Evolutionary conservation across 2,113 vertebrate genomes (phyloP), one percentile per base, ranked within the genome.

Genomic region (Trogon surrucura): DNA sequence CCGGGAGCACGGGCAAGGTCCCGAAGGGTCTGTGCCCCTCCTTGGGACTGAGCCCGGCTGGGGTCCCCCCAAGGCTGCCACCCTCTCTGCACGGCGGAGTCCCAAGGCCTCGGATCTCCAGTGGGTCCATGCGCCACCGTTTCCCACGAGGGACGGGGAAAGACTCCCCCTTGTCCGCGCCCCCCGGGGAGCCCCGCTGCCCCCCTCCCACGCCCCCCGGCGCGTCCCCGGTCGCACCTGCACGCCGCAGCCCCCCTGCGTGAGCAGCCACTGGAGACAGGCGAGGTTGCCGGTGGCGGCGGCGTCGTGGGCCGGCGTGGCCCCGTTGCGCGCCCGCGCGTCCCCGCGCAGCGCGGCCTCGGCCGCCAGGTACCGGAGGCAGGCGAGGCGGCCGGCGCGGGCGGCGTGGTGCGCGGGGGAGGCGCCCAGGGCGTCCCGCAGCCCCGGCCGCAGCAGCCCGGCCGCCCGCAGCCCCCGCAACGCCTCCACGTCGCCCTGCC

Each of bases 211-310:
- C 36, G 18, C 47, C n/a, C 80, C 66, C 22, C 92, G 75, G 84
- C 77, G 8, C 26, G 36, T 36, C 36, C 71, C 80, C 57, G 56
- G 41, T 91, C 98, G 97, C 96, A 99, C 99, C 98, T 98, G 97
- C 51, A 98, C 97, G 34, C 96, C 93, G 96, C 99, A 99, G 86
- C 98, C 98, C 38, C 99, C 99, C 82, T 98, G 98, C 20, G 97
- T 98, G 82, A 99, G 98, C 94, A 99, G 98, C 99, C 99, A 99
- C 98, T 99, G 99, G 56, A 99, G 93, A 95, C 99, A 99, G 89
- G 97, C 80, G 96, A 99, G 98, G 98, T 99, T 98, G 60, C 99
- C 99, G 20, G 99, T 99, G 97, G 99, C 99, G 9, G 36, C n/a
- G n/a, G n/a, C n/a, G n/a, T n/a, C n/a, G n/a, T n/a, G n/a, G n/a